Conservation (phyloP, 2,797 vertebrate species). For the Jordanella pulchra region DNA sequence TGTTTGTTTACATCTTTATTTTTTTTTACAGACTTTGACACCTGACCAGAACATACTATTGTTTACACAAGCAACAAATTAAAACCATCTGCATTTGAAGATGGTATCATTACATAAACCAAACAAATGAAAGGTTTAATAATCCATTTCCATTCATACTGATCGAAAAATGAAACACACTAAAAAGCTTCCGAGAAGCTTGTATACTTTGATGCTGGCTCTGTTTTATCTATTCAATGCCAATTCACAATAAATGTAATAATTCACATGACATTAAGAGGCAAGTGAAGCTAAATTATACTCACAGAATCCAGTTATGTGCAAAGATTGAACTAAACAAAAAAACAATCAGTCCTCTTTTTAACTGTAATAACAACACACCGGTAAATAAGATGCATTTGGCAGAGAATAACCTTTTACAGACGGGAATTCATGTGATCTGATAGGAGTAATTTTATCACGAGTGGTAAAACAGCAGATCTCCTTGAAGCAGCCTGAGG, state of each 20-base stretch:
- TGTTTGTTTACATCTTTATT: too few relatives aligned
- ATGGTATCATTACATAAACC: too few relatives aligned
- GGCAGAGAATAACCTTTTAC: neutral
- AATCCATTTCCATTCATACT: neutral
- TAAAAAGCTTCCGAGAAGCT: neutral
- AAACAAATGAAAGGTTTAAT: too few relatives aligned
- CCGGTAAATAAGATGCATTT: neutral
- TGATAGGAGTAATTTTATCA: neutral
- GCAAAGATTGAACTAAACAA: neutral
- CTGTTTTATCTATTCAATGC: neutral
- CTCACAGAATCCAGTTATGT: neutral
- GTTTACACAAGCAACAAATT: too few relatives aligned
- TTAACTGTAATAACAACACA: too few relatives aligned
- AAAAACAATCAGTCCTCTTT: too few relatives aligned
- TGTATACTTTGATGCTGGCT: neutral
- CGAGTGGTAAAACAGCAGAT: neutral
- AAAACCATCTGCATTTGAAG: too few relatives aligned
- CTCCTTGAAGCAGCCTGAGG: constrained; percentile 2
- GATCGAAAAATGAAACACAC: neutral
- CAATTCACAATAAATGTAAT: neutral
- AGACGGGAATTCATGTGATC: neutral
- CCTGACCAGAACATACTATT: too few relatives aligned
- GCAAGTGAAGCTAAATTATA: neutral
- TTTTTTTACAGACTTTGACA: too few relatives aligned
- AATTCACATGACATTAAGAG: neutral